These are phyloP conservation scores for Tachina lurida DNA, from an alignment of 2,888 invertebrate genomes.

Conservation along the genomic window DNA sequence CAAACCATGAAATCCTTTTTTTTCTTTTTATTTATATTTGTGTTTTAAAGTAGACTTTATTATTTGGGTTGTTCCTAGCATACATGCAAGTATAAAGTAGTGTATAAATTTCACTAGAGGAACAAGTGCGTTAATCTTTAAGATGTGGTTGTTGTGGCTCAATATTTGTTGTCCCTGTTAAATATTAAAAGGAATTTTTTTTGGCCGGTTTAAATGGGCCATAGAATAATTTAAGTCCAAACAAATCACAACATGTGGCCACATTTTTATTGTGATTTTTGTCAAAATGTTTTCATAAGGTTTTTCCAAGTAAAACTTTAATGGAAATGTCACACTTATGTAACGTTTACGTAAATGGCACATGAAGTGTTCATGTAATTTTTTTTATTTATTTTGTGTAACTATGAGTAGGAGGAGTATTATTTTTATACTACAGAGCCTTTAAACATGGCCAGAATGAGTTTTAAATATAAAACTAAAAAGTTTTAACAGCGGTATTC, in stretches of 20 bases:
- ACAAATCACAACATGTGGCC: conserved; percentile 59
- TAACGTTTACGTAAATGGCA: neutral
- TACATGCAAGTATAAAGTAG: neutral
- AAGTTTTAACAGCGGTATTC: no score
- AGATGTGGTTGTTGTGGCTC: conserved; percentile 8
- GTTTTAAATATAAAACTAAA: no score
- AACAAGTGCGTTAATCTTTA: neutral
- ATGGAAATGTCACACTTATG: conserved; percentile 60
- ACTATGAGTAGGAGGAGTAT: neutral
- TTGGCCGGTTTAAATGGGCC: neutral
- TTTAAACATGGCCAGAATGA: neutral
- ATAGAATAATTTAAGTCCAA: conserved; percentile 11
- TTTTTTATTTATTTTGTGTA: neutral
- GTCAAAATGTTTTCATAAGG: conserved; percentile 6
- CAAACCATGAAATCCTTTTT: conserved; percentile 5
- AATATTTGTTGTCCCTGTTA: conserved; percentile 11
- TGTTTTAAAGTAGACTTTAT: conserved; percentile 30
- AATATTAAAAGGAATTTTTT: conserved; percentile 5
- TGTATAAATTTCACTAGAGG: neutral
- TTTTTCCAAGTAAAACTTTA: conserved; percentile 21
- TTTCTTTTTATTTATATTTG: neutral
- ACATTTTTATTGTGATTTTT: conserved; percentile 11
- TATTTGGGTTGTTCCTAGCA: neutral
- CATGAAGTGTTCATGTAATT: conserved; percentile 11
- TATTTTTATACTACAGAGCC: neutral